Evolutionary conservation across 2,797 vertebrate genomes (phyloP).

Genomic region (Dipus sagitta): DNA sequence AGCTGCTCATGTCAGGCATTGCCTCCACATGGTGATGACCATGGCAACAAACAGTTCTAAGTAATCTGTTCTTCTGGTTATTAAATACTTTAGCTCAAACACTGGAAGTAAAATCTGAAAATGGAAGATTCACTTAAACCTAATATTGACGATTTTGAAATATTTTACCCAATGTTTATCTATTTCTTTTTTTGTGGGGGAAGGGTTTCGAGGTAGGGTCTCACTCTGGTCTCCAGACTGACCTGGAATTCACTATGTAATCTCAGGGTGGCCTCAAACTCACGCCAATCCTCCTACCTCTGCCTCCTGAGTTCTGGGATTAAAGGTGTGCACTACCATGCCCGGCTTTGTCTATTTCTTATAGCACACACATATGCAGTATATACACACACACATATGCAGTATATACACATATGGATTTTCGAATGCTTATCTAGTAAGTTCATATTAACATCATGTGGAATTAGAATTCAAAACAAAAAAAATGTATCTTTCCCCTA

Average conservation of each 20-base stretch:
- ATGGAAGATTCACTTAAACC: not conserved
- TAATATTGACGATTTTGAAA: slow-evolving; percentile 27
- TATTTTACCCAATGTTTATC: slow-evolving; percentile 32
- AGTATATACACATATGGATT: too few relatives aligned
- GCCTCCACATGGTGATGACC: not conserved
- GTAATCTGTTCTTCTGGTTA: slow-evolving; percentile 27
- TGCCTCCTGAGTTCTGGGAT: too few relatives aligned
- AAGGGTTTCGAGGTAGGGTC: too few relatives aligned
- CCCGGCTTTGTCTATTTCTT: too few relatives aligned
- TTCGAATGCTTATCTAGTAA: not conserved
- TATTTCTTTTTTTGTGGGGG: not conserved
- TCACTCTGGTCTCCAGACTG: too few relatives aligned
- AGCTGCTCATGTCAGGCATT: not conserved
- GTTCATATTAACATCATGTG: not conserved
- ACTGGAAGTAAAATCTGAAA: slow-evolving; percentile 17
- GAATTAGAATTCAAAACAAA: slow-evolving; percentile 19
- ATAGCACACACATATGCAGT: too few relatives aligned
- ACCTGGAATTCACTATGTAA: too few relatives aligned
- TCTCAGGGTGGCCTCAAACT: too few relatives aligned
- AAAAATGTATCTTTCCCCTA: not conserved
- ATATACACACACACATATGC: too few relatives aligned
- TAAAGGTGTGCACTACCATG: too few relatives aligned
- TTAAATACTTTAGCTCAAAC: not conserved
- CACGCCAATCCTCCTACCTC: too few relatives aligned
- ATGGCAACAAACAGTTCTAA: not conserved